A percentile compares a stretch with the other conserved stretches of the same genome.
Evolutionary conservation across 2,888 invertebrate species (phyloP).

Genomic region (Eremobia ochroleuca): DNA sequence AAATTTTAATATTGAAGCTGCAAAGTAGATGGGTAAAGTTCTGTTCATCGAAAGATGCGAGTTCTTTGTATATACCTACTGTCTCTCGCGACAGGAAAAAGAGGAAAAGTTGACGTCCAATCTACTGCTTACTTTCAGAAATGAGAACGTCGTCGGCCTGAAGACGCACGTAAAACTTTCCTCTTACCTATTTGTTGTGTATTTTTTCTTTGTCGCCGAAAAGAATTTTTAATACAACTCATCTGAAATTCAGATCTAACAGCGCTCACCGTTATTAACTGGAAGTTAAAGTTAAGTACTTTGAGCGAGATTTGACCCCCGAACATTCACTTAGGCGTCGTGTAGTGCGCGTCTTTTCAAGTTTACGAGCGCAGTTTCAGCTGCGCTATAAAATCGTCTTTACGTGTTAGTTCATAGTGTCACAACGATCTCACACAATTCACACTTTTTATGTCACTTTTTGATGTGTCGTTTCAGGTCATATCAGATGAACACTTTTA

Average conservation of each 20-base stretch:
- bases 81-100: constrained; percentile 80
- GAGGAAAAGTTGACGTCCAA: constrained; percentile 85
- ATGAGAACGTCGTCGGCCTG: constrained; percentile 79
- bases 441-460: constrained; percentile 74
- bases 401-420: constrained; percentile 78
- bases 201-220: constrained; percentile 60
- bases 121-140: constrained; percentile 85
- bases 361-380: constrained; percentile 80
- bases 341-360: constrained; percentile 76
- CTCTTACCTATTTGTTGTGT: constrained; percentile 66
- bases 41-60: constrained; percentile 76
- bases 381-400: constrained; percentile 78
- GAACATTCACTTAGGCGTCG: constrained; percentile 70
- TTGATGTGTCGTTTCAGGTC: constrained; percentile 55
- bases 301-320: constrained; percentile 63
- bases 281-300: constrained; percentile 53
- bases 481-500: constrained; percentile 34
- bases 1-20: constrained; percentile 71
- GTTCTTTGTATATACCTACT: constrained; percentile 80
- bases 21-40: constrained; percentile 75
- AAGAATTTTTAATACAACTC: constrained; percentile 62
- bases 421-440: constrained; percentile 77
- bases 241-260: constrained; percentile 63
- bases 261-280: constrained; percentile 59
- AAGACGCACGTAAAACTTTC: constrained; percentile 77